A percentile compares a stretch with the other conserved stretches of the same genome.
phyloP scores from a whole-genome alignment of 1,140 invertebrate species.

The Venturia canescens region DNA sequence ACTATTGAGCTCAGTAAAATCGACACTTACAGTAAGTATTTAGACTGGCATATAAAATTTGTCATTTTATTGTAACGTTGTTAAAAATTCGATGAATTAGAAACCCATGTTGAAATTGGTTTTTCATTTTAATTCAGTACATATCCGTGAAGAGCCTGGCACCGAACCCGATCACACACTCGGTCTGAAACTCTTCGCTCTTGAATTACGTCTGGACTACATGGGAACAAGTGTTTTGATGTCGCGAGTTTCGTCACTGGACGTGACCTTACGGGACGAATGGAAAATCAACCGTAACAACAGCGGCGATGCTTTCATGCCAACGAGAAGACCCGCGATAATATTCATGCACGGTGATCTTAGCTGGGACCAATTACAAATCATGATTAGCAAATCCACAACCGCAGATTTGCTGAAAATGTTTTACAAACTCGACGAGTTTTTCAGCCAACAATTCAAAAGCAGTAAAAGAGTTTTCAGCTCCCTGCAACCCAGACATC shows the following conservation, averaged over 20 bases:
- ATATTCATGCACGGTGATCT: constrained; percentile 96
- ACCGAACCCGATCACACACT: constrained; percentile 93
- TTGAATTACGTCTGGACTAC: constrained; percentile 95
- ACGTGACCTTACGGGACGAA: constrained; percentile 88
- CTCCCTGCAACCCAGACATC: constrained; percentile 81
- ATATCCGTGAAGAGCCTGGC: constrained; percentile 92
- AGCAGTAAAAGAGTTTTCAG: constrained; percentile 94
- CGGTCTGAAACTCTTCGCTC: constrained; percentile 88
- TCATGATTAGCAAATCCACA: constrained; percentile 97
- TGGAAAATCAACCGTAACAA: constrained; percentile 83
- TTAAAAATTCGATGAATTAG: background rate
- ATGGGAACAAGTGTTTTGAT: constrained; percentile 97
- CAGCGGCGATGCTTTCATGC: constrained; percentile 76
- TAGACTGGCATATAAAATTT: background rate
- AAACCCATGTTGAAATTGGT: constrained; percentile 12
- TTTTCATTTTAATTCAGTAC: constrained; percentile 79
- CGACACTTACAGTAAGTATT: constrained; percentile 86
- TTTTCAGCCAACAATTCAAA: constrained; percentile 97
- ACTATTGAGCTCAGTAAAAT: constrained; percentile 94
- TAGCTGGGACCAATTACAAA: constrained; percentile 95
- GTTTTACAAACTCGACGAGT: constrained; percentile 97
- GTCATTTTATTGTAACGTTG: constrained; percentile 22
- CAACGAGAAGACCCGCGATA: constrained; percentile 85
- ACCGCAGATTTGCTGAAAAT: constrained; percentile 97
- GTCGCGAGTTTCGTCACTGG: constrained; percentile 90